Base-by-base conservation (phyloP, 53 echinoderm and acorn worm species). In the Zoroaster sp. region DNA sequence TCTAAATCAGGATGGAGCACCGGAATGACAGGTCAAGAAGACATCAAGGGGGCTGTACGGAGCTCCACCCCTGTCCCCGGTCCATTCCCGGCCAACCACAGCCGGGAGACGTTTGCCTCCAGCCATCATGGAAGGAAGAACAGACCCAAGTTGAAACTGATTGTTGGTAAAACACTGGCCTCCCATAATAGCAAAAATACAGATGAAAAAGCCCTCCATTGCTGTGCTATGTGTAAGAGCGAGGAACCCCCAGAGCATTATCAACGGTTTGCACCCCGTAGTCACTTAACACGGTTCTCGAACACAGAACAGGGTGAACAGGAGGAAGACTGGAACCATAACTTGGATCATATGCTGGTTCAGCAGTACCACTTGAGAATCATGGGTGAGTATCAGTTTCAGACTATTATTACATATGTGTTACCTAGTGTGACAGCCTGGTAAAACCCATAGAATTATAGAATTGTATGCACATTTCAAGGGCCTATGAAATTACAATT, bases 291-390 rank as follows among this genome's bases (percentile, higher is more conserved):
- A 0, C 7, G 74, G 40, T 32, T 80, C 66, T 32, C 54, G 70
- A 46, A 42, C 4, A 20, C 54, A 2, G 44, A 23, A 28, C 40
- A n/a, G 12, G 55, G 59, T 42, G 69, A 83, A 25, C 79, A 87
- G 74, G 71, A 18, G 44, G 51, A 36, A 39, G 88, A 92, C 59
- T 83, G 69, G 83, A 25, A 69, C 9, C 85, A 85, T 20, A 43
- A 73, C 43, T 30, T 36, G 5, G 82, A 81, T 59, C 92, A 93
- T 33, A 93, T 93, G 93, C 52, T 88, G 3, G 69, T 96, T 10
- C 96, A 96, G 72, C 92, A 93, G 52, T 93, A 96, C 68, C 96
- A 96, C 75, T 90, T 96, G 2, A 70, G 96, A 36, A 96, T 96
- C 43, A 66, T 96, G 45, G 96, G 96, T 96, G 70, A 90, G 78